Evolutionary conservation across 2,888 invertebrate species (phyloP).

Genomic region (Liodrosophila aerea): DNA sequence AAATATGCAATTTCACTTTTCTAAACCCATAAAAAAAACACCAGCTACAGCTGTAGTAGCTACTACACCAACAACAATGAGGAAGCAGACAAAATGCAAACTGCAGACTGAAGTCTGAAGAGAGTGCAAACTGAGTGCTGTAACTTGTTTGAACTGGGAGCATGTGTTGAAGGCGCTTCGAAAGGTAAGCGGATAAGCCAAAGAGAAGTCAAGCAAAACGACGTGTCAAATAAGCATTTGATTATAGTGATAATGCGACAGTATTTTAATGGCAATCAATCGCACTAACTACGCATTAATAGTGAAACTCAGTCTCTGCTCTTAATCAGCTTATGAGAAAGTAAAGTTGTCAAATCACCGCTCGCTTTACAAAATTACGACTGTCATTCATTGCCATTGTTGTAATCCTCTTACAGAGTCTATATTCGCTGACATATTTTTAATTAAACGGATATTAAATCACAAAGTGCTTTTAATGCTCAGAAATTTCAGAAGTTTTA

Average conservation of each 20-base stretch:
- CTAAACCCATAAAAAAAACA: slow-evolving; percentile 18
- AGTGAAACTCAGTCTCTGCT: slow-evolving; percentile 3
- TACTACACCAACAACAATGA: slow-evolving; percentile 9
- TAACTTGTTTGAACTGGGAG: slow-evolving; percentile 29
- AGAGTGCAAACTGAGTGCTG: too few relatives aligned
- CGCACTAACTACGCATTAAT: neutral
- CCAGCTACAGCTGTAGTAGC: too few relatives aligned
- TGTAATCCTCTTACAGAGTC: slow-evolving; percentile 22
- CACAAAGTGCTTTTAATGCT: neutral
- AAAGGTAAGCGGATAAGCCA: slow-evolving; percentile 28
- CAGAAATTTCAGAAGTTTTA: too few relatives aligned
- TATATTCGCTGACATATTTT: slow-evolving; percentile 14
- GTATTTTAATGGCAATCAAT: slow-evolving; percentile 8
- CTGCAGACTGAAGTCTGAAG: too few relatives aligned
- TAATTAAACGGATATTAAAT: slow-evolving; percentile 14
- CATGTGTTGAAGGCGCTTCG: neutral
- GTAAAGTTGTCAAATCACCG: slow-evolving; percentile 7
- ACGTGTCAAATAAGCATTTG: slow-evolving; percentile 18
- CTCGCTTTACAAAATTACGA: neutral
- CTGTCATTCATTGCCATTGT: neutral
- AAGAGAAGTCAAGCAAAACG: slow-evolving; percentile 3
- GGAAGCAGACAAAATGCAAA: slow-evolving; percentile 31
- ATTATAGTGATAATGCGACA: slow-evolving; percentile 20
- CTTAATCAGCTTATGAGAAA: slow-evolving; percentile 26
- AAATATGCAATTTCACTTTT: slow-evolving; percentile 75